Percentiles rank a stretch among this genome's conserved stretches.
Conservation (phyloP, 2,113 vertebrate genomes). For the Scartelaos histophorus region DNA sequence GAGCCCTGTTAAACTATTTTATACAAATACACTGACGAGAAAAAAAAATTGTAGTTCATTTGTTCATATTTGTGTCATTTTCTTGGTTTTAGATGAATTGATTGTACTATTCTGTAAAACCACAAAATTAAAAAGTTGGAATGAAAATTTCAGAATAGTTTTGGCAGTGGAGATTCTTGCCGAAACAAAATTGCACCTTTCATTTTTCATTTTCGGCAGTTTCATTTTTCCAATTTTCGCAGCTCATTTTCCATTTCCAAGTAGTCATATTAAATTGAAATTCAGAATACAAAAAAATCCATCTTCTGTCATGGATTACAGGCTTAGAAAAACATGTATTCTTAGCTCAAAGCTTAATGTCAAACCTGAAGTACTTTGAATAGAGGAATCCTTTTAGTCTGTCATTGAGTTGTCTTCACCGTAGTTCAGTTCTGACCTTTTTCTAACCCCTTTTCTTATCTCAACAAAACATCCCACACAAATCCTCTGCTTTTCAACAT, state of each 20-base stretch:
- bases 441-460: neutral
- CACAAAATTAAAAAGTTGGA: no score
- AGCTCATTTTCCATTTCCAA: neutral
- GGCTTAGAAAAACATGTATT: neutral
- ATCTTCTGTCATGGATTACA: neutral
- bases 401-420: neutral
- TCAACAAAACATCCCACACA: neutral
- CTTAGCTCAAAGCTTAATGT: neutral
- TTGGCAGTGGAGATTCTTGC: no score
- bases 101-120: no score
- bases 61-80: no score
- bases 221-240: neutral
- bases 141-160: no score
- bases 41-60: neutral
- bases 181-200: neutral
- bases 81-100: no score
- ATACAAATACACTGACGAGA: neutral
- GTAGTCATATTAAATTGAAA: neutral
- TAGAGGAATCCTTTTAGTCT: neutral
- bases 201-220: no score
- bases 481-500: neutral
- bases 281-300: neutral
- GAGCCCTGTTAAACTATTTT: neutral
- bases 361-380: neutral
- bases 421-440: neutral